Evolutionary conservation across 2,888 invertebrate species (phyloP), one percentile per base, ranked within the genome.

Genomic region (Dasysyrphus albostriatus): DNA sequence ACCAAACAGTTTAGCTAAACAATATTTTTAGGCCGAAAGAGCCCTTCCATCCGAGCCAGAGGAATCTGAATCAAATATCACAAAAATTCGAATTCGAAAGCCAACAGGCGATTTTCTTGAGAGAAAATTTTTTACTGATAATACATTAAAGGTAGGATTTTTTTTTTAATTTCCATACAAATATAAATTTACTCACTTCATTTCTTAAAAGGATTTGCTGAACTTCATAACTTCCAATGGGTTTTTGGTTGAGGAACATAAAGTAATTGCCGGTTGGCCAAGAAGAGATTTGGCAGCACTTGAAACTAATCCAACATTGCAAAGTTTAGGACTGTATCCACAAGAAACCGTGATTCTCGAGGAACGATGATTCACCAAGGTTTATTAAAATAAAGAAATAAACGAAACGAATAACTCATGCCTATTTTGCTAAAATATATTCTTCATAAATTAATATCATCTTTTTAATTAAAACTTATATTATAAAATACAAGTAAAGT

Each of bases 271-370:
- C 90, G 97, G 98, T 93, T 98, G 97, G 97, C 98, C 98, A 91
- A 95, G 98, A 91, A 95, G 96, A 95, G 98, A 98, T 95, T 97
- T 98, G 94, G 97, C 98, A 88, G 94, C 95, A 88, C 94, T 97
- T 93, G 96, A 98, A 93, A 93, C 94, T 59, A 94, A 93, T 90
- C 95, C 95, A 92, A 96, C 98, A 85, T 93, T 99, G 89, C 94
- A 95, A 92, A 95, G 96, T 89, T 94, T 98, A 89, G 98, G 98
- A 93, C 95, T 98, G 90, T 98, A 95, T 93, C 97, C 98, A 73
- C 98, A 98, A 94, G 98, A 98, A 94, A 98, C 98, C 89, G 95
- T 98, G 89, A 98, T 97, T 94, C 94, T 98, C 90, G 98, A 98
- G 93, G 98, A 98, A 93, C 96, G 97, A 95, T 98, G 96, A 96